Conservation (phyloP, 2,113 vertebrate species). For the Phylloscopus whistleri region DNA sequence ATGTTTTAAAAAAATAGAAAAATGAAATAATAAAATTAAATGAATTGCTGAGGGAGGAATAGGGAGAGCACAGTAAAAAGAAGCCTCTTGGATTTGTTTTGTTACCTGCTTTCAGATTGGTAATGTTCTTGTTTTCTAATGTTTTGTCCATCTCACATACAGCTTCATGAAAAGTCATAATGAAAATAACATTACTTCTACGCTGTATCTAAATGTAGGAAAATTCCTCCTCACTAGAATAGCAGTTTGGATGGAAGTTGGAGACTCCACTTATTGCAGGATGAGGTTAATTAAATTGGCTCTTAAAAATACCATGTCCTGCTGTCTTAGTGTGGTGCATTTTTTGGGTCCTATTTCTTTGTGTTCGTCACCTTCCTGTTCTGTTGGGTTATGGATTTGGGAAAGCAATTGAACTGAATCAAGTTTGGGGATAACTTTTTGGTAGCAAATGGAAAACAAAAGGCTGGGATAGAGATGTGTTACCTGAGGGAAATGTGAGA, state of each 20-base stretch:
- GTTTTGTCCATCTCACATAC: background rate
- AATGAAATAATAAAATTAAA: background rate
- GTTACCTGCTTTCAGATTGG: background rate
- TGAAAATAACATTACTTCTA: background rate
- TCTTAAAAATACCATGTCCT: background rate
- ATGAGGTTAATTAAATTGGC: background rate
- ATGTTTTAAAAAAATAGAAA: background rate
- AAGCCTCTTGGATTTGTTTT: background rate
- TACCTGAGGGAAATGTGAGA: background rate
- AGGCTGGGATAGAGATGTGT: background rate
- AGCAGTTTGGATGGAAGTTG: background rate
- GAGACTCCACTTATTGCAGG: background rate
- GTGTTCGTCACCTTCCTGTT: background rate
- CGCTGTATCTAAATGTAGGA: background rate
- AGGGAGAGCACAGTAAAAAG: background rate
- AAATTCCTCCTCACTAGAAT: background rate
- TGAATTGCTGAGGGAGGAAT: background rate
- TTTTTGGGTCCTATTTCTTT: background rate
- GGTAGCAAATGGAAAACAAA: background rate
- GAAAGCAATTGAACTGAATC: background rate
- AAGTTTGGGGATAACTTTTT: background rate
- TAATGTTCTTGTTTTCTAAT: background rate
- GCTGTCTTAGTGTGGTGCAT: background rate
- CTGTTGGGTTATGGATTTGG: rapidly evolving
- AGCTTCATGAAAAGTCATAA: background rate